A percentile compares a stretch with the other conserved stretches of the same genome.
Conservation (phyloP, 2,888 invertebrate species). For the Sarcophaga variegata region DNA sequence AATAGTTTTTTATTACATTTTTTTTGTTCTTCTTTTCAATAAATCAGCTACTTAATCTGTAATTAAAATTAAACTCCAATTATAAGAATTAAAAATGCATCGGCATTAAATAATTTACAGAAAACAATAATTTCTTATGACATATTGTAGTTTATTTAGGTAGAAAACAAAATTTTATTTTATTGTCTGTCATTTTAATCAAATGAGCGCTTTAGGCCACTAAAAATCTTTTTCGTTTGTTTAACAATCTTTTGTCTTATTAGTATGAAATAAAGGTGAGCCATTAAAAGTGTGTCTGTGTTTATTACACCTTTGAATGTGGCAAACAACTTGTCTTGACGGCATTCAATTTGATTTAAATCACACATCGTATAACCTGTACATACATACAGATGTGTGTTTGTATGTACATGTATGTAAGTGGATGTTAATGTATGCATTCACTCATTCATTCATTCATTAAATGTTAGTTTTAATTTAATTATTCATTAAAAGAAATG, state of each 20-base stretch:
- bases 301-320: slow-evolving; percentile 54
- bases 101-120: no score
- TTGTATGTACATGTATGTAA: not conserved
- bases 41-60: no score
- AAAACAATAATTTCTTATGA: no score
- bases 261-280: no score
- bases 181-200: not conserved
- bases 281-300: not conserved
- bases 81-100: no score
- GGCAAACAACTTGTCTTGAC: slow-evolving; percentile 30
- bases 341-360: slow-evolving; percentile 30
- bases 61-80: no score
- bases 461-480: slow-evolving; percentile 65
- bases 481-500: slow-evolving; percentile 64
- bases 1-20: no score
- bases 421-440: slow-evolving; percentile 7
- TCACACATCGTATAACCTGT: not conserved
- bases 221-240: not conserved
- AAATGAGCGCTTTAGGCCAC: slow-evolving; percentile 21
- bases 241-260: not conserved
- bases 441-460: slow-evolving; percentile 33
- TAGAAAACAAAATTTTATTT: not conserved
- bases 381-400: no score
- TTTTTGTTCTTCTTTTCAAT: no score
- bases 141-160: not conserved